Conservation (phyloP, 30 jellyfish, hydroid and myxozoan species). For the Pelagia noctiluca region DNA sequence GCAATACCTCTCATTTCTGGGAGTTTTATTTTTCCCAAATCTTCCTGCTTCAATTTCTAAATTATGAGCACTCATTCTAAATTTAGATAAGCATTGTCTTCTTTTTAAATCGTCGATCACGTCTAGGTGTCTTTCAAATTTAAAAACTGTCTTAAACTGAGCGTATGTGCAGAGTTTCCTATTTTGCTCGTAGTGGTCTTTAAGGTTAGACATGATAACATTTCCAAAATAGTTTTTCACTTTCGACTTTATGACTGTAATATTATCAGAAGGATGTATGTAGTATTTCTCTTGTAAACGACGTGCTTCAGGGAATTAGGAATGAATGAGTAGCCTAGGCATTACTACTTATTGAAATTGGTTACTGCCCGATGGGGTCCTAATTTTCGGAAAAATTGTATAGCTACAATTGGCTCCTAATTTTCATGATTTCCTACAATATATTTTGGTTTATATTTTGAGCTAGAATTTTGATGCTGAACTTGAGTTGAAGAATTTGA, state of each 20-base stretch:
- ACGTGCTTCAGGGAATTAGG: constrained; percentile 17
- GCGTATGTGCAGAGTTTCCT: constrained; percentile 9
- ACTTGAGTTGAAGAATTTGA: no score
- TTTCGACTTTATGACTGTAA: constrained; percentile 5
- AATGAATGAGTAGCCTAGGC: no score
- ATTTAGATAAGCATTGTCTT: constrained; percentile 23
- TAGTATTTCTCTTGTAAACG: background rate
- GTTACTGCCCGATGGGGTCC: no score
- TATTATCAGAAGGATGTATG: background rate
- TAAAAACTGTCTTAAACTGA: constrained; percentile 16
- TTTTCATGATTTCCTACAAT: no score
- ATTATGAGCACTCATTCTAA: constrained; percentile 26
- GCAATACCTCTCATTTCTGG: background rate
- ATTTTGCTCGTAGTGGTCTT: constrained; percentile 3
- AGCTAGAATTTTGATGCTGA: no score
- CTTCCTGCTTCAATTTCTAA: background rate
- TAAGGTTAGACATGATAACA: background rate
- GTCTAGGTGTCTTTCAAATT: constrained; percentile 14
- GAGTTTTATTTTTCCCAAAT: background rate
- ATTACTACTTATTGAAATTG: no score
- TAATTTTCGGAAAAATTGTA: no score
- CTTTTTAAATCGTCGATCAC: background rate
- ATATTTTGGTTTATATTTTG: no score
- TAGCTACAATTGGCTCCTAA: no score
- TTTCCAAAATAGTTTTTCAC: constrained; percentile 7